These are phyloP conservation scores for Dasysyrphus tricinctus DNA, from an alignment of 2,888 invertebrate genomes.

Conservation along the genomic window DNA sequence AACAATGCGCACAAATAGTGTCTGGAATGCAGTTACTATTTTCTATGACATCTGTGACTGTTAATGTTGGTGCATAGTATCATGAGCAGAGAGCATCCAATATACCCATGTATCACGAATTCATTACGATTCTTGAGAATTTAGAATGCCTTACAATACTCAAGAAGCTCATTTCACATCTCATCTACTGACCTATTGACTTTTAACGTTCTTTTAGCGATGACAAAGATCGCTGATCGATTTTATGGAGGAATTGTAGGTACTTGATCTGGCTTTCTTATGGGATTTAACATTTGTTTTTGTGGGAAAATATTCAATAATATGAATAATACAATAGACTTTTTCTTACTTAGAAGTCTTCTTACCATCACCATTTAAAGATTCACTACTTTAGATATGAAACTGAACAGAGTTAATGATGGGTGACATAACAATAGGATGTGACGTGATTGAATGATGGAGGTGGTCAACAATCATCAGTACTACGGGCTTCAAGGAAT, in stretches of 20 bases:
- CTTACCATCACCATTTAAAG: too few relatives aligned
- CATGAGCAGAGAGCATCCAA: neutral
- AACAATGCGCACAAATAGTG: constrained; percentile 43
- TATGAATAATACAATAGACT: neutral
- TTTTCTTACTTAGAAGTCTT: neutral
- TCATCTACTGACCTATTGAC: constrained; percentile 37
- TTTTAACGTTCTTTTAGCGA: constrained; percentile 25
- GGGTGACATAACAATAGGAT: too few relatives aligned
- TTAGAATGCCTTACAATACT: constrained; percentile 11
- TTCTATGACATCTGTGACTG: constrained; percentile 30
- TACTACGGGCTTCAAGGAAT: too few relatives aligned
- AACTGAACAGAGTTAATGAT: too few relatives aligned
- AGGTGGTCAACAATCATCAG: too few relatives aligned
- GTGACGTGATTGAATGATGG: too few relatives aligned
- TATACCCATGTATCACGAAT: neutral
- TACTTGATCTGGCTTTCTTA: neutral
- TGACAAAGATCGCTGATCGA: constrained; percentile 14
- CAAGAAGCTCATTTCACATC: neutral
- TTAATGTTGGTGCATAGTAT: neutral
- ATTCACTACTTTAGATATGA: too few relatives aligned
- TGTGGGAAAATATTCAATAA: constrained; percentile 16
- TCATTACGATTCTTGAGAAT: constrained; percentile 5
- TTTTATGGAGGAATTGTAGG: neutral
- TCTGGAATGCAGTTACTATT: constrained; percentile 50
- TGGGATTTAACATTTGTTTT: neutral